Base-by-base conservation (phyloP, 2,888 invertebrate species). In the Mythimna lalbum region DNA sequence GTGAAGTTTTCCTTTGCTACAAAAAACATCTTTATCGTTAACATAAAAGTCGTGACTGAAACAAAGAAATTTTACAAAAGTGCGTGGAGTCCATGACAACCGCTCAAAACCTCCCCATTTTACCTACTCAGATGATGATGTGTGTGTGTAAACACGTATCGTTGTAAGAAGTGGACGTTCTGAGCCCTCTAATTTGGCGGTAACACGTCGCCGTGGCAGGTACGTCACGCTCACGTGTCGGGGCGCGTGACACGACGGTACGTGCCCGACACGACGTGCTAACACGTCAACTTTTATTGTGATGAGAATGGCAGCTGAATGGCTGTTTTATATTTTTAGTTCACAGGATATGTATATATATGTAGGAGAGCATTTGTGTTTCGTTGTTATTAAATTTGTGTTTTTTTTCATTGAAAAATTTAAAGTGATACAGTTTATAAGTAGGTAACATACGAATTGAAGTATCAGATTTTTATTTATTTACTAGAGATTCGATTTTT, bases 241-340 rank as follows among this genome's bases (percentile, higher is more conserved):
- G 31, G 67, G 56, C 72, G 78, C 81, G 78, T 81, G 79, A 75
- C 80, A 73, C 76, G 81, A 33, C 55, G 49, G 59, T 73, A 81
- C 86, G 83, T 87, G 87, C 73, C 63, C 78, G 69, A 80, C 81
- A 73, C 77, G 77, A 73, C 76, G 79, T 76, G 81, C 81, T 85
- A 84, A 80, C 85, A 84, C 78, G 87, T 83, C 86, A 82, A 83
- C 78, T 84, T 84, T 87, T 85, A 86, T 85, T 87, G 87, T 85
- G 87, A 87, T 81, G 82, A 80, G 75, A 83, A 80, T 74, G 66
- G 61, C 57, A 65, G 55, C 39, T 27, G 27, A 60, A 80, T 78
- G 63, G 66, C 53, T 74, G 68, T 76, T 84, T 76, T 76, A 69
- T 85, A 74, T 75, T 76, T 78, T 78, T 78, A 64, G 73, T 76